These are phyloP conservation scores for Agapostemon virescens DNA, from an alignment of 2,888 invertebrate genomes.

Conservation along the genomic window DNA sequence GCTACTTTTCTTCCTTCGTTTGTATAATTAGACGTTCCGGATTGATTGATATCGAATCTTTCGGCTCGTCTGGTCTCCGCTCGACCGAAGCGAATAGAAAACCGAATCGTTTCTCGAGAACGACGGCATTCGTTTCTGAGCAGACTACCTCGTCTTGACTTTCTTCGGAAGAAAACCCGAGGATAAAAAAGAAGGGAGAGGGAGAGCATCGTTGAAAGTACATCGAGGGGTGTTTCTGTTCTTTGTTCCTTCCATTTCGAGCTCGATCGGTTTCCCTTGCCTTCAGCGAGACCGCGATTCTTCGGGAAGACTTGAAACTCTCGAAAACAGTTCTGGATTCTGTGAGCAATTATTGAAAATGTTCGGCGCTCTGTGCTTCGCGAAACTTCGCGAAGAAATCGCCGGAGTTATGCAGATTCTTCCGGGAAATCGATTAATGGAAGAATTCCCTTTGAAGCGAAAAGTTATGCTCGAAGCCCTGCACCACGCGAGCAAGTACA, in stretches of 20 bases:
- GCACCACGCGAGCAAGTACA: background rate
- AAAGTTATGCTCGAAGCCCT: background rate
- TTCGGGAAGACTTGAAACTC: background rate
- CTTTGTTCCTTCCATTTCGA: background rate
- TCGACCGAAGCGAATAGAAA: background rate
- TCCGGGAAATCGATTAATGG: background rate
- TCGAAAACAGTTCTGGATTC: background rate
- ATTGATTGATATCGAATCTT: background rate
- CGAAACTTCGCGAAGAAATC: background rate
- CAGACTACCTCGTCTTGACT: background rate
- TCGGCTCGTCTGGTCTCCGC: background rate
- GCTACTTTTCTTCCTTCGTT: background rate
- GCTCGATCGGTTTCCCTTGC: background rate
- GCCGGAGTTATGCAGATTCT: background rate
- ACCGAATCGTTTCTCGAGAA: background rate
- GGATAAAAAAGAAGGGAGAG: background rate
- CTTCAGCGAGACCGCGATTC: background rate
- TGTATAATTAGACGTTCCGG: constrained; percentile 1
- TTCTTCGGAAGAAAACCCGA: background rate
- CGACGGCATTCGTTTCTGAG: background rate
- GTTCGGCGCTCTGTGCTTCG: background rate
- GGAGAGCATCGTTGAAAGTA: background rate
- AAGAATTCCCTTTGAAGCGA: background rate
- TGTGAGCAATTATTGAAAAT: background rate
- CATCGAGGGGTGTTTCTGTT: background rate